Base-by-base conservation (phyloP, 2,888 invertebrate species). In the Meiosimyza platycephala region DNA sequence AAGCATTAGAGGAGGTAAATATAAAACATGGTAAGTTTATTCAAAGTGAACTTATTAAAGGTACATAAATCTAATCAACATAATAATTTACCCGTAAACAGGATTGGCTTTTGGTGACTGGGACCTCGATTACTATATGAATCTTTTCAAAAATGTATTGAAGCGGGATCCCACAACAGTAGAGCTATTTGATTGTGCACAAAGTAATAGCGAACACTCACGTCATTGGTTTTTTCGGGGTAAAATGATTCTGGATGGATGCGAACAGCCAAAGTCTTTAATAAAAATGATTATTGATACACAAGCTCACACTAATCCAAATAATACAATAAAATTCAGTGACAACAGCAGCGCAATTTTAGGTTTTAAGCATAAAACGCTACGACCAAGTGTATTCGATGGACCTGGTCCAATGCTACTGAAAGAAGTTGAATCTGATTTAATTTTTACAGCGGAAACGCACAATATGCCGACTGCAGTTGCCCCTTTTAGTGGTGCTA, bases 181-280 rank as follows among this genome's bases (percentile, higher is more conserved):
- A 0, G 99, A 99, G 86, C 93, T 98, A 81, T 98, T 99, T 88
- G 99, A 99, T 89, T 91, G 99, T 79, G 99, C 99, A 4, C 99
- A 99, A 87, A 97, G 97, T 48, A 98, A 98, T 86, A 97, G 98
- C 86, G 99, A 99, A 86, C 99, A 99, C 87, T 97, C 97, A 75
- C 91, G 99, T 6, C 99, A 99, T 89, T 99, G 99, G 99, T 99
- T 99, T 89, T 99, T 99, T 88, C 95, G 95, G 89, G 98, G 98
- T 0, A 91, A 92, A 83, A 92, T 97, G 89, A 87, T 95, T 65
- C 89, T 98, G 64, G 95, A 98, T 88, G 96, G 94, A 0, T 85
- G 91, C 79, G 87, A 91, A 79, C 91, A 93, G 82, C 89, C 92
- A n/a, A 90, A 94, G 82, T 95, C 97, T 0, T 89, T 99, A 13